Evolutionary conservation across 2,113 vertebrate species (phyloP).

Genomic region (Phaethon lepturus): DNA sequence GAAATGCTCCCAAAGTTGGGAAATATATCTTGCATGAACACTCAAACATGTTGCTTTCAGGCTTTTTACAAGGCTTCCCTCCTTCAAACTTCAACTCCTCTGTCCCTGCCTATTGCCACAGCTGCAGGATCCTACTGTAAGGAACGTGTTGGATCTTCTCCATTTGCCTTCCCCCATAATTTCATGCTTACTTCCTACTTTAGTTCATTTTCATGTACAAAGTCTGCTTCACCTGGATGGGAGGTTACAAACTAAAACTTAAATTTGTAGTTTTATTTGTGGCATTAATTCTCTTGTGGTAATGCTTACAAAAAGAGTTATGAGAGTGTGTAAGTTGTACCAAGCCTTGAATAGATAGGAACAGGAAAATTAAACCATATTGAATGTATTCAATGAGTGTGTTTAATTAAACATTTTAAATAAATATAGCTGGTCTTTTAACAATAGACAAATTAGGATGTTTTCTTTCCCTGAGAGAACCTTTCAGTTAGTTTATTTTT

Average conservation of each 20-base stretch:
- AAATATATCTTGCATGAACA: background rate
- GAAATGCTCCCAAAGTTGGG: background rate
- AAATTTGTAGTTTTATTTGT: background rate
- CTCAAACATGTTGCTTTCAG: background rate
- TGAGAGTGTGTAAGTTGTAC: background rate
- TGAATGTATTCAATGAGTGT: background rate
- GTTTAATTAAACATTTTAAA: slow-evolving; percentile 6
- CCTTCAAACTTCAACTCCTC: background rate
- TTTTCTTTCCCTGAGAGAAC: background rate
- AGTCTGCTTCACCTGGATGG: background rate
- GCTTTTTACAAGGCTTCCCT: background rate
- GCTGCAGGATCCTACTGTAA: background rate
- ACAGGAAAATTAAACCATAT: background rate
- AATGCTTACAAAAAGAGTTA: background rate
- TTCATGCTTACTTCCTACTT: background rate
- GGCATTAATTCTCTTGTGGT: background rate
- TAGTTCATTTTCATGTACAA: background rate
- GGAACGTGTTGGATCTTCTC: background rate
- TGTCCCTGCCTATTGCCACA: background rate
- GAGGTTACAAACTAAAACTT: background rate
- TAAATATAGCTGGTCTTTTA: background rate
- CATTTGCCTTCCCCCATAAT: background rate
- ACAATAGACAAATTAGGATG: background rate
- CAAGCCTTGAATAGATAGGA: background rate
- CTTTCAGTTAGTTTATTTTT: background rate